phyloP scores from a whole-genome alignment of 2,113 vertebrate genomes.

The Stigmatopora argus region DNA sequence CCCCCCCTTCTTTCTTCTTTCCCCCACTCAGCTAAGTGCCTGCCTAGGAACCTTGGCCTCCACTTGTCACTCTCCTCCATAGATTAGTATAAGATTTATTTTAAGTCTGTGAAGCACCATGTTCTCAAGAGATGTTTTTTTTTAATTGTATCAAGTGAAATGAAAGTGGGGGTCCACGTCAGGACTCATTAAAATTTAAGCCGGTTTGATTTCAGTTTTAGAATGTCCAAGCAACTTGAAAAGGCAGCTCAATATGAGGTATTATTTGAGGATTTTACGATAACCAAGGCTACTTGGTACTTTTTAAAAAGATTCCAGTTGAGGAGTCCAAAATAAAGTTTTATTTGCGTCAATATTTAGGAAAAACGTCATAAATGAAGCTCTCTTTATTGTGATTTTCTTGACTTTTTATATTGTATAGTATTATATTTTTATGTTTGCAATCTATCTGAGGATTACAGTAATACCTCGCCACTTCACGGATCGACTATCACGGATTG shows the following conservation, averaged over 20 bases:
- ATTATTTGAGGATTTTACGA: no score
- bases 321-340: no score
- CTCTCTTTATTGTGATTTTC: no score
- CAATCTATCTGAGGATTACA: no score
- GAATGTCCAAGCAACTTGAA: constrained; percentile 30
- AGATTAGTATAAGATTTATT: constrained; percentile 99
- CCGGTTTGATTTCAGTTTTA: constrained; percentile 56
- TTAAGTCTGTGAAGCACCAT: constrained; percentile 89
- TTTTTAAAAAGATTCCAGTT: no score
- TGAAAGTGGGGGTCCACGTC: constrained; percentile 70
- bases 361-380: background rate
- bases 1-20: constrained; percentile 29
- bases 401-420: no score
- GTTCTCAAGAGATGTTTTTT: constrained; percentile 72
- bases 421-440: no score
- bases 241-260: background rate
- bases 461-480: no score
- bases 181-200: constrained; percentile 73
- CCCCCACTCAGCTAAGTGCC: constrained; percentile 94
- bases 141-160: constrained; percentile 88
- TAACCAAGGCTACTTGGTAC: no score
- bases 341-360: no score
- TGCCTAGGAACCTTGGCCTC: constrained; percentile 88
- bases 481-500: no score
- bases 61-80: constrained; percentile 94